phyloP scores from a whole-genome alignment of 2,797 vertebrate genomes.

The Anabas testudineus region DNA sequence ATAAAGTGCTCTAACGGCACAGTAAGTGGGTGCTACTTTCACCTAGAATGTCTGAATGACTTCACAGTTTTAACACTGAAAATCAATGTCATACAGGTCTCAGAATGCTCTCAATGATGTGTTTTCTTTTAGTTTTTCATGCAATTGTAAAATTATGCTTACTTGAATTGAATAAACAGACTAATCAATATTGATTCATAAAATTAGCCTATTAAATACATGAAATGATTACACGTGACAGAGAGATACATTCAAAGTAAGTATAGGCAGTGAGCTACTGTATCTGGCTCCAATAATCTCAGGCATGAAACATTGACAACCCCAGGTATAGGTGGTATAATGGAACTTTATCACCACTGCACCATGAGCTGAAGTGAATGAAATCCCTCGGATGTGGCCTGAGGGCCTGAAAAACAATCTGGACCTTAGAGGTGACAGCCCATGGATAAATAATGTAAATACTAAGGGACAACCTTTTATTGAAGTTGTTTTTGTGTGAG shows the following conservation, averaged over 20 bases:
- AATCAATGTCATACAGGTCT: no score
- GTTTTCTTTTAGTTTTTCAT: background rate
- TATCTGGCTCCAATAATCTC: slow-evolving; percentile 51
- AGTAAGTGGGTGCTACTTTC: background rate
- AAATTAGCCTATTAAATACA: background rate
- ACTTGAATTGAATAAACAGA: background rate
- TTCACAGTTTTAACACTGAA: background rate
- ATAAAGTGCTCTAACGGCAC: slow-evolving; percentile 1
- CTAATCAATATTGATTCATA: background rate
- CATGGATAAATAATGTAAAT: slow-evolving; percentile 85
- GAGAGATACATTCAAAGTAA: slow-evolving; percentile 30
- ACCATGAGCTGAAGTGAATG: slow-evolving; percentile 76
- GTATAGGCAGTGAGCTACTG: slow-evolving; percentile 49
- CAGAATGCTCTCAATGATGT: background rate
- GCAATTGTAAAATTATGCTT: background rate
- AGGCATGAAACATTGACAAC: slow-evolving; percentile 74
- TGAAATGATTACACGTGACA: background rate
- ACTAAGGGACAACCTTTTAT: slow-evolving; percentile 79
- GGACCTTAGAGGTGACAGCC: slow-evolving; percentile 78
- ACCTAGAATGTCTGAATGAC: background rate
- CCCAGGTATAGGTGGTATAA: slow-evolving; percentile 66
- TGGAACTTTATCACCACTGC: slow-evolving; percentile 66
- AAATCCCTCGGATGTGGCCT: slow-evolving; percentile 70
- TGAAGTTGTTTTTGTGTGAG: slow-evolving; percentile 75
- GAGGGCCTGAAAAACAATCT: slow-evolving; percentile 79